Percentiles rank a stretch among this genome's conserved stretches.
phyloP scores from a whole-genome alignment of 2,797 vertebrate genomes.

The Myotis vivesi region DNA sequence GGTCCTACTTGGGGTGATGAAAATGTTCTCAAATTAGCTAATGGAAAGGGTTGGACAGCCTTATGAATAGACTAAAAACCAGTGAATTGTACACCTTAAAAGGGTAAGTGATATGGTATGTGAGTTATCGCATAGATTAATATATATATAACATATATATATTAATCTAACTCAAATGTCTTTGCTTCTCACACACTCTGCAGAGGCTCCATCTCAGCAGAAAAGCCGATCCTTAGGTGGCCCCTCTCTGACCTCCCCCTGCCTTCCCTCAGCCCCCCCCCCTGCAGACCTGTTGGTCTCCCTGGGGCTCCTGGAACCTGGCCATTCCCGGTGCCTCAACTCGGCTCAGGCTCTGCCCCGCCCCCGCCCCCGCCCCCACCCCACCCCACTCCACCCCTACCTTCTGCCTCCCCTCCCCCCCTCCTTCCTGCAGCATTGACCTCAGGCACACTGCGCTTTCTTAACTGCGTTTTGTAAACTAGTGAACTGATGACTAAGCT shows the following conservation, averaged over 20 bases:
- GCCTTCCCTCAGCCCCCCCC: too few relatives aligned
- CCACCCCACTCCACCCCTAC: not conserved
- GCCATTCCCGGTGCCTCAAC: not conserved
- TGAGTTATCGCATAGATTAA: not conserved
- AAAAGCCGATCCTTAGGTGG: not conserved
- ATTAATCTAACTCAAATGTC: not conserved
- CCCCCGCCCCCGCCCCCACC: not conserved
- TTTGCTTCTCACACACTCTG: not conserved
- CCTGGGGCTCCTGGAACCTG: not conserved
- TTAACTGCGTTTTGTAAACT: fast-evolving
- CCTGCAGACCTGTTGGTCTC: too few relatives aligned
- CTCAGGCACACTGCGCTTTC: fast-evolving
- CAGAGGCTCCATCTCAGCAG: not conserved
- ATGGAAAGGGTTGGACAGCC: not conserved
- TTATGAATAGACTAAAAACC: not conserved
- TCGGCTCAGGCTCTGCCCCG: not conserved
- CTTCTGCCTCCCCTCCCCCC: too few relatives aligned
- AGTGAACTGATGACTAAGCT: not conserved
- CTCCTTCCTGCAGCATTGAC: not conserved
- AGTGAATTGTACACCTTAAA: not conserved
- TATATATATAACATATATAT: not conserved
- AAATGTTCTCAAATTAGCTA: not conserved
- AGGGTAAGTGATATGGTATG: not conserved
- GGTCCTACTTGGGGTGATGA: not conserved
- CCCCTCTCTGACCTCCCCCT: not conserved